Evolutionary conservation across 2,797 vertebrate genomes (phyloP), one percentile per base, ranked within the genome.

Genomic region (Tarsius wallacei): DNA sequence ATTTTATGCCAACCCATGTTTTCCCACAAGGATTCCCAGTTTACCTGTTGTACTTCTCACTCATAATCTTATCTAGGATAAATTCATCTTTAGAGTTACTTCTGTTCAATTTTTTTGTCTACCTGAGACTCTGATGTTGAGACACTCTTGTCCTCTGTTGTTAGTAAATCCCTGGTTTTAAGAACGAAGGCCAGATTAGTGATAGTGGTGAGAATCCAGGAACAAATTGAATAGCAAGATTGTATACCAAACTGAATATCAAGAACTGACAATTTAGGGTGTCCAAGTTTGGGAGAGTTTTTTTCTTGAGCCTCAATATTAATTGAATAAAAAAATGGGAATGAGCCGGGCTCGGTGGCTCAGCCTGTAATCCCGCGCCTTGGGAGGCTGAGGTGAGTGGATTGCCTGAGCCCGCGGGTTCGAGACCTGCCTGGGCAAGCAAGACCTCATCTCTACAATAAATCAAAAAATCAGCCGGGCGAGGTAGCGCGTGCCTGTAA

Each of bases 311-410:
- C 55, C 93, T 96, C 51, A 66, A 49, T 91, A 71, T 24, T 4
- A 47, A 36, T 71, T 66, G 33, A 74, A 87, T 94, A 97, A 97
- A 98, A 95, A 89, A 97, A 90, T 59, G 47, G 74, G 66, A 94
- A 7, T 95, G 95, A 94, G n/a, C n/a, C n/a, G n/a, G n/a, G n/a
- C n/a, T n/a, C n/a, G n/a, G n/a, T n/a, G n/a, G n/a, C n/a, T n/a
- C n/a, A n/a, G n/a, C n/a, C n/a, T n/a, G n/a, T n/a, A n/a, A n/a
- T n/a, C n/a, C n/a, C n/a, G n/a, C n/a, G n/a, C n/a, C n/a, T n/a
- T n/a, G n/a, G n/a, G n/a, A n/a, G n/a, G n/a, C n/a, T n/a, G n/a
- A n/a, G n/a, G n/a, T n/a, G n/a, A n/a, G n/a, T n/a, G n/a, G n/a
- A n/a, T n/a, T n/a, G n/a, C n/a, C n/a, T n/a, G n/a, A n/a, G n/a